Conservation (phyloP, 2,888 invertebrate species). For the Hymenopus coronatus region DNA sequence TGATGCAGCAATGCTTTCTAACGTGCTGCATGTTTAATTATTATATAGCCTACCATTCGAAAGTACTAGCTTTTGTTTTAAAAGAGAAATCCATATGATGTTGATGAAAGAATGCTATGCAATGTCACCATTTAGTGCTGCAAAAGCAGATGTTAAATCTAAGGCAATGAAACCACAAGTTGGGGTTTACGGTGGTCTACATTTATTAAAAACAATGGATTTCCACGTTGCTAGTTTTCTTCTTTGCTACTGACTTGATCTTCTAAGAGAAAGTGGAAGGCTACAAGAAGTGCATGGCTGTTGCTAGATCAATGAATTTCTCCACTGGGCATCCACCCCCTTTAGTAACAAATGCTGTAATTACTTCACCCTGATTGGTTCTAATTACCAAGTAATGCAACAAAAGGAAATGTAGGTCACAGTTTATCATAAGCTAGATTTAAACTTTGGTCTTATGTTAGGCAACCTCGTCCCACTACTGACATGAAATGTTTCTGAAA, state of each 20-base stretch:
- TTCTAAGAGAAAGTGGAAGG: slow-evolving; percentile 33
- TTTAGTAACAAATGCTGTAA: too few species aligned
- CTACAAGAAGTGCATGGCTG: slow-evolving; percentile 19
- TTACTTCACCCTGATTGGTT: too few species aligned
- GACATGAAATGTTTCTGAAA: too few species aligned
- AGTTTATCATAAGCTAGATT: too few species aligned
- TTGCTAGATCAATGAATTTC: neutral
- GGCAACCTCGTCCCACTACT: too few species aligned
- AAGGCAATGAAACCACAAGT: neutral
- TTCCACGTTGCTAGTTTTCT: neutral
- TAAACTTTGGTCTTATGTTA: too few species aligned
- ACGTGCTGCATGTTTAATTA: neutral
- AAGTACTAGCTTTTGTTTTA: neutral
- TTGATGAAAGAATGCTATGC: neutral
- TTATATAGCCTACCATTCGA: neutral
- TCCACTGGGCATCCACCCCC: neutral
- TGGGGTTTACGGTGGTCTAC: neutral
- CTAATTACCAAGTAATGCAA: too few species aligned
- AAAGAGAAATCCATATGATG: neutral
- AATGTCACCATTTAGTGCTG: neutral
- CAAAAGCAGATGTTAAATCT: neutral
- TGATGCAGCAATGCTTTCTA: neutral
- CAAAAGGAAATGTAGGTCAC: too few species aligned
- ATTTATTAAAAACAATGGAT: neutral
- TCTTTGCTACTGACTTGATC: neutral